These are phyloP conservation scores for Amblyornis subalaris DNA, from an alignment of 2,113 vertebrate species.

Conservation along the genomic window DNA sequence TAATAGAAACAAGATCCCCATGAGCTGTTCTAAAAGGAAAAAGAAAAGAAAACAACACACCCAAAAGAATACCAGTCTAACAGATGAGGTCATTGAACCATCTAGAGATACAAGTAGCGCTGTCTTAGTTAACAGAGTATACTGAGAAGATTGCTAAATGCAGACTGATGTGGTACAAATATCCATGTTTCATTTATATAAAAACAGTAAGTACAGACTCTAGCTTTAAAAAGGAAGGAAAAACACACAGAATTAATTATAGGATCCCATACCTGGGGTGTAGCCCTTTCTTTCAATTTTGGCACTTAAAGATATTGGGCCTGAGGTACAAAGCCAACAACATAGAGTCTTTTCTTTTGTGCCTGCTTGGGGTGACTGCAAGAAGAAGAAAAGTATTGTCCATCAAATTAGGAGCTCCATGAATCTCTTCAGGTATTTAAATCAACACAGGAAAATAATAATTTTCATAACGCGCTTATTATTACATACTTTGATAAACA, in stretches of 20 bases:
- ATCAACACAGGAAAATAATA: background rate
- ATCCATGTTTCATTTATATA: background rate
- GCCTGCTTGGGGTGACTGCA: constrained; percentile 94
- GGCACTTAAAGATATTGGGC: constrained; percentile 99
- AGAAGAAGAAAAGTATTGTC: background rate
- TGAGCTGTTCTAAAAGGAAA: background rate
- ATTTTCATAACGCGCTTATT: background rate
- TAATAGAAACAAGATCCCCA: background rate
- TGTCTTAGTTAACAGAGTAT: background rate
- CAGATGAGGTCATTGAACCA: background rate
- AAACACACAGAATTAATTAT: background rate
- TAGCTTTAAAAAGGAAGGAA: background rate
- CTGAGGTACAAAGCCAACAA: constrained; percentile 99
- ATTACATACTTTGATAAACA: background rate
- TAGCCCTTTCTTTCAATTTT: constrained; percentile 99
- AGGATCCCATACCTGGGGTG: constrained; percentile 83
- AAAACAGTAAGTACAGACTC: background rate
- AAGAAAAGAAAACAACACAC: background rate
- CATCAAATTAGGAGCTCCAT: background rate
- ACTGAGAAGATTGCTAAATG: background rate
- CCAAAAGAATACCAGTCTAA: background rate
- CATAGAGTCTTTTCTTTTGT: constrained; percentile 98
- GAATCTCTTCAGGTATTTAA: background rate
- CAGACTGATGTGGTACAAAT: background rate
- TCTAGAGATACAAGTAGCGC: background rate